Base-by-base conservation (phyloP, 2,888 invertebrate species). In the Hyles lineata region DNA sequence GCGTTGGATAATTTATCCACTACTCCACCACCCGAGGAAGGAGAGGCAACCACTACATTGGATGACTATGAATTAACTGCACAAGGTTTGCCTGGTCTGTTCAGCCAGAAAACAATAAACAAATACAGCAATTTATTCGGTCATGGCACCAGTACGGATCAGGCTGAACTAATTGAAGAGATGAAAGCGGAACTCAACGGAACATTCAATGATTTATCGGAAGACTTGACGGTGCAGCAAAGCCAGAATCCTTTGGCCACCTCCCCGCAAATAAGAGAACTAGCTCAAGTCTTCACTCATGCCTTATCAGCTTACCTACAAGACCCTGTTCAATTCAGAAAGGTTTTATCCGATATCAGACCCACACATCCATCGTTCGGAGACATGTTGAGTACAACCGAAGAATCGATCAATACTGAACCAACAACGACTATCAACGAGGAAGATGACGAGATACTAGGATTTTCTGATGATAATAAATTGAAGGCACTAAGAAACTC, bases 271-370 rank as follows among this genome's bases (percentile, higher is more conserved):
- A 95, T 98, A 0, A 95, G 98, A 71, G 97, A 98, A 88, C 89
- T 98, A 6, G 98, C 98, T 0, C 97, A 97, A 89, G 97, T 98
- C 5, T 98, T 98, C 82, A 98, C 98, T 0, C 96, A 97, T 83
- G 98, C 98, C 0, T 89, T 98, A 21, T 97, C 97, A 1, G 97
- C 97, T 0, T 98, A 98, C 80, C 92, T 98, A 6, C 97, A 98
- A 88, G 97, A 98, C 87, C 98, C 98, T 0, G 96, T 96, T n/a
- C 96, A 96, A 72, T 98, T 98, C 81, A 96, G 97, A 78, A 96
- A 96, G 83, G 96, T 96, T 25, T 88, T 98, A 25, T 96, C 97
- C 9, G 96, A 97, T 78, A 96, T 97, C 1, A 95, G 98, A 82
- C 98, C 98, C 0, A 98, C 97, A 0, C 97, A 97, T 80, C 97